Percentiles rank a stretch among this genome's conserved stretches.
phyloP scores from a whole-genome alignment of 2,113 vertebrate species.

The Corythoichthys haematopterus region DNA sequence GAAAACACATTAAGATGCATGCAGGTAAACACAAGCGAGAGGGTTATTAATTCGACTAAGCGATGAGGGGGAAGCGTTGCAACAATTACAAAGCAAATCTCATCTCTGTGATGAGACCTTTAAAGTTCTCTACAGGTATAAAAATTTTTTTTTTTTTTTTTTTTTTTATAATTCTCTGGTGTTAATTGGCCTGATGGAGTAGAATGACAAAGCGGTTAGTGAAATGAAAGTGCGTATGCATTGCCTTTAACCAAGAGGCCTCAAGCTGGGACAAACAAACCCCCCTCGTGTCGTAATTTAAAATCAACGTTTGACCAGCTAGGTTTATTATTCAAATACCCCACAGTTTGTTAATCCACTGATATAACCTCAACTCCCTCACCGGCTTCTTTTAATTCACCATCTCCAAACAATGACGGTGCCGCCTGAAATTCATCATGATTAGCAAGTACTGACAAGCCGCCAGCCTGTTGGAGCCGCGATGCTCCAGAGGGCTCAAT shows the following conservation, averaged over 20 bases:
- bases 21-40: constrained; percentile 20
- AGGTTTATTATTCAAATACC: constrained; percentile 28
- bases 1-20: constrained; percentile 27
- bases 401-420: neutral
- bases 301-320: constrained; percentile 31
- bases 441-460: constrained; percentile 21
- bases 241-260: constrained; percentile 8
- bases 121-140: constrained; percentile 5
- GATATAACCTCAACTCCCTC: constrained; percentile 3
- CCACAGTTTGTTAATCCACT: constrained; percentile 10
- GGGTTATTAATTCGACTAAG: constrained; percentile 40
- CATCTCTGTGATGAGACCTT: constrained; percentile 26
- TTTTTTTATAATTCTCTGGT: constrained; percentile 15
- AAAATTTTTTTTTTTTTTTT: neutral
- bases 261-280: constrained; percentile 22
- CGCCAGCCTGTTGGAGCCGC: constrained; percentile 7
- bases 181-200: constrained; percentile 28
- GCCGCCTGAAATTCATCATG: constrained; percentile 16
- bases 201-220: constrained; percentile 10
- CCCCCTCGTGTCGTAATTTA: constrained; percentile 22
- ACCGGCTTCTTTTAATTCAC: neutral
- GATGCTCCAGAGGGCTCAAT: constrained; percentile 35
- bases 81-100: constrained; percentile 36
- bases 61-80: constrained; percentile 25
- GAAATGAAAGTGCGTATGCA: constrained; percentile 15